Percentiles rank a stretch among this genome's conserved stretches.
phyloP scores from a whole-genome alignment of 2,113 vertebrate genomes.

The Bufo bufo region DNA sequence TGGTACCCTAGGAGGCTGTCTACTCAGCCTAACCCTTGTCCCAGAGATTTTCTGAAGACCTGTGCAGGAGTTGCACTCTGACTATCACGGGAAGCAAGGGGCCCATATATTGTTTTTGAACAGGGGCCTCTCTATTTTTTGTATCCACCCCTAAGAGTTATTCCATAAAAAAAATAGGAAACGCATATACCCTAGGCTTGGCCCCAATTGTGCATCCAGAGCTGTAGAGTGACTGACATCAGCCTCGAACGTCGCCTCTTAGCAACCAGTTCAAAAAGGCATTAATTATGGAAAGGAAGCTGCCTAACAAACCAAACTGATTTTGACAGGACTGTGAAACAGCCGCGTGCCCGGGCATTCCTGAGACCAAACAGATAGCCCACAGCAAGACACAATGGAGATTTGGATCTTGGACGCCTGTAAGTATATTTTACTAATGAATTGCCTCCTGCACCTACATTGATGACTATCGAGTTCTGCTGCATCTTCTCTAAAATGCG shows the following conservation, averaged over 20 bases:
- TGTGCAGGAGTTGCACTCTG: neutral
- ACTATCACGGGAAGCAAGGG: neutral
- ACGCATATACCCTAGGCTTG: neutral
- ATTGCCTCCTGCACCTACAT: neutral
- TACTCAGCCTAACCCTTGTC: neutral
- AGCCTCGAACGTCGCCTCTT: constrained; percentile 9
- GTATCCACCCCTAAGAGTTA: neutral
- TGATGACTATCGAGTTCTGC: neutral
- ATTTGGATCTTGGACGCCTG: constrained; percentile 97
- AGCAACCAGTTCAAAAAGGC: constrained; percentile 38
- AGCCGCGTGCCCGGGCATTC: constrained; percentile 79
- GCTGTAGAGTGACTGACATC: neutral
- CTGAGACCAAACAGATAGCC: constrained; percentile 76
- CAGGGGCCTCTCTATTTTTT: neutral
- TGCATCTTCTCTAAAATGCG: neutral
- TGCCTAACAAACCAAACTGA: constrained; percentile 34
- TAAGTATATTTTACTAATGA: constrained; percentile 62
- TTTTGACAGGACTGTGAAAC: constrained; percentile 88
- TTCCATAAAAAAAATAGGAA: neutral
- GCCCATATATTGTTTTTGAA: neutral
- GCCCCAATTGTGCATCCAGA: neutral
- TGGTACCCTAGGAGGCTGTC: neutral
- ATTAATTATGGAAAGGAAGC: constrained; percentile 51
- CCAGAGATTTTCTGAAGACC: neutral
- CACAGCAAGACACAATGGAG: constrained; percentile 91